phyloP scores from a whole-genome alignment of 2,797 vertebrate genomes.

The Gambelia wislizenii region DNA sequence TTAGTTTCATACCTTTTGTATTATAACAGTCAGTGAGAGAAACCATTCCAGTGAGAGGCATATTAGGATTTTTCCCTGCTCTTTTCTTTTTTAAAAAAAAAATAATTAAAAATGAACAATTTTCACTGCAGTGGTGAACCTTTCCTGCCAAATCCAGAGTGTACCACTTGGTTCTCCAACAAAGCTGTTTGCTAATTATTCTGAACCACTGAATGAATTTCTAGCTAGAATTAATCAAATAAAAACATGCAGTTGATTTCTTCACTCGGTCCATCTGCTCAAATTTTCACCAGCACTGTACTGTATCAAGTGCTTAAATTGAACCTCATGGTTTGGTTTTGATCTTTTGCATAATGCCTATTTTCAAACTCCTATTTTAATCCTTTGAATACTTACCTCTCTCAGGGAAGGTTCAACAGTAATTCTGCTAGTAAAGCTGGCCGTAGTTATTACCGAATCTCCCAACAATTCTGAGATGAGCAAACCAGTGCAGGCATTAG shows the following conservation, averaged over 20 bases:
- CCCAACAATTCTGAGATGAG: not conserved
- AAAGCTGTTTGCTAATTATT: not conserved
- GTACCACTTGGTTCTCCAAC: not conserved
- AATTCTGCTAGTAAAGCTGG: not conserved
- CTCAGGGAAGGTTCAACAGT: slow-evolving; percentile 8
- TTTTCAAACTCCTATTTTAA: slow-evolving; percentile 7
- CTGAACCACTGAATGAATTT: not conserved
- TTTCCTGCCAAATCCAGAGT: not conserved
- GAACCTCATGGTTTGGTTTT: rapidly evolving
- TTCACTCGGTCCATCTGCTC: slow-evolving; percentile 13
- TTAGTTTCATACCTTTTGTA: no score
- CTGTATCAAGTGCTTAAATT: slow-evolving; percentile 5
- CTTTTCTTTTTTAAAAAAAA: not conserved
- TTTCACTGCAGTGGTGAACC: not conserved
- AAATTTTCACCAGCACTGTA: slow-evolving; percentile 23
- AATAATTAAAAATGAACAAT: not conserved
- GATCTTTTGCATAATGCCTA: not conserved
- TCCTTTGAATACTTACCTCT: slow-evolving; percentile 8
- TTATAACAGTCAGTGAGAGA: not conserved
- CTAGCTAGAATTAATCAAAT: not conserved
- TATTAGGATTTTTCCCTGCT: rapidly evolving
- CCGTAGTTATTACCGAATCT: not conserved
- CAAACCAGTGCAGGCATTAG: not conserved
- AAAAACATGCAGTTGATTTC: not conserved
- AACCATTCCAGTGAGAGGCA: not conserved